A percentile compares a stretch with the other conserved stretches of the same genome.
phyloP scores from a whole-genome alignment of 35 echinoderm and acorn worm genomes.

The Amphiura filiformis region DNA sequence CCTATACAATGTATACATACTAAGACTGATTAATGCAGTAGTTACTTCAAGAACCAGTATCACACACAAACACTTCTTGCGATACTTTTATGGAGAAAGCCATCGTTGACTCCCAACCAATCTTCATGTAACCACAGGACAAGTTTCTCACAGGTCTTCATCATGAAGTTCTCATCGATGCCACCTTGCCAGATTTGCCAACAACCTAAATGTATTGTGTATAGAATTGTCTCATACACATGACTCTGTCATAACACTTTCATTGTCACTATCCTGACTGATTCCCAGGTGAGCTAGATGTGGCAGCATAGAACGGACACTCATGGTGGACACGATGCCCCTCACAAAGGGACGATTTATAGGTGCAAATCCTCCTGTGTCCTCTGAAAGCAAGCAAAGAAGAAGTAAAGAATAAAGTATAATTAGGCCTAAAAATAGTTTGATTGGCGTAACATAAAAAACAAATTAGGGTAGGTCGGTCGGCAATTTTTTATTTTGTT shows the following conservation, averaged over 20 bases:
- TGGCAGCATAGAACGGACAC: not conserved
- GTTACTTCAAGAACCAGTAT: no score
- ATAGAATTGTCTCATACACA: slow-evolving; percentile 54
- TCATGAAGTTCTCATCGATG: no score
- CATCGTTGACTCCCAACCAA: no score
- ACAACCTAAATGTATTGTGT: no score
- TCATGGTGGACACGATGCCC: slow-evolving; percentile 23
- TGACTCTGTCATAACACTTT: slow-evolving; percentile 59
- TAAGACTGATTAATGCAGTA: no score
- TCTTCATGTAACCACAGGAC: no score
- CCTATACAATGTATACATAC: no score
- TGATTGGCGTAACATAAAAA: not conserved
- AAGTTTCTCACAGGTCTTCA: no score
- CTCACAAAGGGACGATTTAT: slow-evolving; percentile 50
- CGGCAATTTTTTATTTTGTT: not conserved
- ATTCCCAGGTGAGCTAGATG: slow-evolving; percentile 1
- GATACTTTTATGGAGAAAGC: no score
- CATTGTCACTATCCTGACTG: slow-evolving; percentile 46
- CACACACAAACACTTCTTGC: no score
- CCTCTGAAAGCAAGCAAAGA: slow-evolving; percentile 18
- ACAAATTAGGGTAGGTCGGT: not conserved
- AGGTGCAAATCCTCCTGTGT: slow-evolving; percentile 34
- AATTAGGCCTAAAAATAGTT: no score
- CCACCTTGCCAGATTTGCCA: no score
- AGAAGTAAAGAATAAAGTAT: not conserved